Evolutionary conservation across 2,113 vertebrate genomes (phyloP).

Genomic region (Chaetodon auriga): DNA sequence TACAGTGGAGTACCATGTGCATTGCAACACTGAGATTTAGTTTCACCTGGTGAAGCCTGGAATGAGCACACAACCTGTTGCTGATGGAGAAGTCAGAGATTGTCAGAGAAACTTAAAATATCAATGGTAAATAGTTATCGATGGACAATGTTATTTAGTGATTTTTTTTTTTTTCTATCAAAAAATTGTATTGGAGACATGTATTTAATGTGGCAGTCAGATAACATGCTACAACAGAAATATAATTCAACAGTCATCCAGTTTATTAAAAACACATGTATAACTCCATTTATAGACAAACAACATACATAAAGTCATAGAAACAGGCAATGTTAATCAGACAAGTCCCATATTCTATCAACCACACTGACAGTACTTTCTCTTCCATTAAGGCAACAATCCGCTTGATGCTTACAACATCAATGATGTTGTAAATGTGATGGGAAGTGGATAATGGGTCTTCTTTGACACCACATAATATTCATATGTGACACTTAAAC

Average conservation of each 20-base stretch:
- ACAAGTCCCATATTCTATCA: constrained; percentile 41
- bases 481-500: constrained; percentile 42
- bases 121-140: not conserved
- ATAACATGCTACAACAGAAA: not conserved
- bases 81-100: not conserved
- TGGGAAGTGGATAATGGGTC: constrained; percentile 14
- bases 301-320: constrained; percentile 39
- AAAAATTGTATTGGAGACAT: not conserved
- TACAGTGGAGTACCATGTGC: not conserved
- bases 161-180: no score
- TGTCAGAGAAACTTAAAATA: not conserved
- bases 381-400: constrained; percentile 75
- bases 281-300: constrained; percentile 46
- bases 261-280: constrained; percentile 70
- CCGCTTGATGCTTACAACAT: constrained; percentile 48
- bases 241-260: constrained; percentile 9
- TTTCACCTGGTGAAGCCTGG: not conserved
- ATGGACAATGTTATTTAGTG: not conserved
- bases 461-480: constrained; percentile 40
- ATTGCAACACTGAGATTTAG: not conserved
- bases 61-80: not conserved
- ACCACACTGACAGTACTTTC: constrained; percentile 54
- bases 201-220: not conserved
- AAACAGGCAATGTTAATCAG: constrained; percentile 58
- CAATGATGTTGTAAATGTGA: constrained; percentile 37